phyloP scores from a whole-genome alignment of 2,888 invertebrate genomes.

The Drosophila heteroneura region DNA sequence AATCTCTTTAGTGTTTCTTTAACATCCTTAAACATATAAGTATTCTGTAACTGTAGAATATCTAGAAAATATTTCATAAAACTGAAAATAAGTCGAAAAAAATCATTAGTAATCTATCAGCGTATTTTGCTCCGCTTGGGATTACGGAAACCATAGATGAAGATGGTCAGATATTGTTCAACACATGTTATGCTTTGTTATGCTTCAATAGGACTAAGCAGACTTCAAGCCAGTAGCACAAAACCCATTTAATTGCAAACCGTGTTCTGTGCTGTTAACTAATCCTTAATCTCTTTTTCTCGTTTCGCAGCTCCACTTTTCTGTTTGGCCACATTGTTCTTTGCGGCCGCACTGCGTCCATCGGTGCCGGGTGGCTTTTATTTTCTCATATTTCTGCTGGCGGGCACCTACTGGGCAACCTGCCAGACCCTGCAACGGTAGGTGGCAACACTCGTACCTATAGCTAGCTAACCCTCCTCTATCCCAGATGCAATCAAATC shows the following conservation, averaged over 20 bases:
- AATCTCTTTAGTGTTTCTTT: neutral
- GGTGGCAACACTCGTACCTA: constrained; percentile 34
- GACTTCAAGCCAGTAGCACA: neutral
- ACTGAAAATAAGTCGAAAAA: neutral
- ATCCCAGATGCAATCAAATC: constrained; percentile 47
- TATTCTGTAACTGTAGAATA: neutral
- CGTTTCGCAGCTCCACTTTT: constrained; percentile 81
- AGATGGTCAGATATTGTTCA: neutral
- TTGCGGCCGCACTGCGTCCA: constrained; percentile 89
- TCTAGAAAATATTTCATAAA: neutral
- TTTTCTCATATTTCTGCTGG: constrained; percentile 93
- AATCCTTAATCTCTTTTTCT: neutral
- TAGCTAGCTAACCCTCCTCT: neutral
- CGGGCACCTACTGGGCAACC: constrained; percentile 95
- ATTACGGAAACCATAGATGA: neutral
- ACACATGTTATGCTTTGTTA: neutral
- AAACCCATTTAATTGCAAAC: neutral
- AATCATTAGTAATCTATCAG: neutral
- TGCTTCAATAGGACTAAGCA: neutral
- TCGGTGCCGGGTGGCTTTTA: constrained; percentile 94
- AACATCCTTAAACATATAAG: neutral
- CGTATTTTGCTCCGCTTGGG: neutral
- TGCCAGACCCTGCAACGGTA: constrained; percentile 89
- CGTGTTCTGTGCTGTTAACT: neutral
- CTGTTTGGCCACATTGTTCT: constrained; percentile 83